These are phyloP conservation scores for Halcyon badia DNA, from an alignment of 2,797 vertebrate species.

Conservation along the genomic window DNA sequence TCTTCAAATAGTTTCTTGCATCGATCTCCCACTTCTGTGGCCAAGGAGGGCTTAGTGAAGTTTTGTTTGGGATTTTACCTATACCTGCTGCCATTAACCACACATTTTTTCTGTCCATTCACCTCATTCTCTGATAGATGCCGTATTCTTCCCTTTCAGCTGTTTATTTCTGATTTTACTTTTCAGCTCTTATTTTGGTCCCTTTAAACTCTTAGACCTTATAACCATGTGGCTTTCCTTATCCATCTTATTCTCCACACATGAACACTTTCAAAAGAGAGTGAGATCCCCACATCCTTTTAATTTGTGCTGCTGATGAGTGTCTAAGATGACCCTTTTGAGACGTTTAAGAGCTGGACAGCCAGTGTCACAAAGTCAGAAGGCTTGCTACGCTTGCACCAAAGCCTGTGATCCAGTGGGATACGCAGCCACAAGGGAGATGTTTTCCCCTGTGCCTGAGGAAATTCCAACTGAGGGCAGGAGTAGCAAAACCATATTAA, in stretches of 20 bases:
- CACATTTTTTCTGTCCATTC: neutral
- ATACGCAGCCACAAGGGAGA: neutral
- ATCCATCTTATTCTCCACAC: neutral
- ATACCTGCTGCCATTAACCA: neutral
- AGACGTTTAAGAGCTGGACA: neutral
- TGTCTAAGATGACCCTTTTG: neutral
- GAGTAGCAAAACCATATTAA: neutral
- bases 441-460: neutral
- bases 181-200: neutral
- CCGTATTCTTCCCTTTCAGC: neutral
- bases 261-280: neutral
- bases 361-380: neutral
- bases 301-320: neutral
- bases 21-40: neutral
- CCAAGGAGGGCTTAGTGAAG: neutral
- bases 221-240: neutral
- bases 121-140: neutral
- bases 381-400: neutral
- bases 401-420: neutral
- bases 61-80: slow-evolving; percentile 7
- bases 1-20: neutral
- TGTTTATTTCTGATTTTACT: neutral
- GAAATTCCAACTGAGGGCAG: neutral
- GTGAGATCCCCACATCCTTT: neutral
- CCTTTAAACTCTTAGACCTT: neutral